Base-by-base conservation (phyloP, 2,113 vertebrate genomes). In the Platichthys flesus region DNA sequence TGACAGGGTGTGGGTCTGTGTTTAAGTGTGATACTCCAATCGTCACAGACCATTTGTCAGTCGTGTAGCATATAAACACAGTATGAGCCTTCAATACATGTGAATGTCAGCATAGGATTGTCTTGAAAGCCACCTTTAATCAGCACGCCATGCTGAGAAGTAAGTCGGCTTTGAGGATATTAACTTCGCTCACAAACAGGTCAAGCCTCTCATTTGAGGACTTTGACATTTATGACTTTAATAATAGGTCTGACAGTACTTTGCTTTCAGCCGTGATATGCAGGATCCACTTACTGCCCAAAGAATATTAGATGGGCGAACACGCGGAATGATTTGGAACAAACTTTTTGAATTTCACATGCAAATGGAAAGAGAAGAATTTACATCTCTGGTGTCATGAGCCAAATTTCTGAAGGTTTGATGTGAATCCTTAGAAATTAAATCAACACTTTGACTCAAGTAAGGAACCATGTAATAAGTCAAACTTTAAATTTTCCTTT, bases 111-210 rank as follows among this genome's bases (percentile, higher is more conserved):
- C 45, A 59, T 56, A 70, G 80, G 83, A 83, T 89, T 89, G 83
- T 84, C 74, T 88, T 81, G 76, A 88, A 93, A 91, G 82, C 86
- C 84, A 9, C 58, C 77, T 90, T 89, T 89, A 93, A 93, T 92
- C 88, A 89, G 64, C 67, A 28, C 80, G 73, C 64, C 65, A 70
- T 85, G 74, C 65, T 81, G 74, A 5, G 28, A 82, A 67, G 74
- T 80, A 80, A 80, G 76, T 82, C 23, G 60, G 75, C 83, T 85
- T 83, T 83, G 76, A 84, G 82, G 75, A 89, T 83, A 89, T 82
- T 89, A 84, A 86, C 84, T 81, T 85, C 63, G 35, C 84, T 82
- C 72, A 85, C 74, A 80, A 86, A 86, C 79, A 80, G 76, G 67
- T 83, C 74, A 65, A 82, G 69, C 63, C 63, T 84, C 61, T 49